Evolutionary conservation across 1,140 invertebrate species (phyloP), one percentile per base, ranked within the genome.

Genomic region (Drosophila triauraria): DNA sequence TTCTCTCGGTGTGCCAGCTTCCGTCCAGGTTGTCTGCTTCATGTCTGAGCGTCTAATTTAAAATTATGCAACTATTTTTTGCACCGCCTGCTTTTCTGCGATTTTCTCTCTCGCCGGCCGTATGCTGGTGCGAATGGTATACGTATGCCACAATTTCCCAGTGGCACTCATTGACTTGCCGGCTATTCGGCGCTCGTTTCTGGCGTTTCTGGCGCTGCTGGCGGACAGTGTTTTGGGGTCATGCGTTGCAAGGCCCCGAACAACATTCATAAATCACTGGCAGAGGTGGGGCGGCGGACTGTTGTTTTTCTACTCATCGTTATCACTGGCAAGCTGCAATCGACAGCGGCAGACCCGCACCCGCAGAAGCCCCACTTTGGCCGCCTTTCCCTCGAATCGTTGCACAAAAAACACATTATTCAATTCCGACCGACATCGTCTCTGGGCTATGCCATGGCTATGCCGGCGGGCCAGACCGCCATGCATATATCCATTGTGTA

Each of bases 41-140:
- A 62, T 88, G 84, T 87, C 84, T 87, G 84, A 84, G 80, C 65
- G 59, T 87, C 80, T 87, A 87, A 87, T 87, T 87, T 87, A 78
- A 87, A 87, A 87, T 87, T 88, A 87, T 90, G 84, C 84, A 87
- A 88, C 77, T 75, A 46, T 50, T 40, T n/a, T 57, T 72, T 62
- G 53, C 58, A 42, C 27, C 50, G 48, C 44, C 27, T 32, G 38
- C 38, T 61, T 46, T 67, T 64, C 30, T 44, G 51, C 35, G 15
- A 62, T 48, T 48, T 59, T 83, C 32, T 25, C 38, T 53, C 40
- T n/a, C 46, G 8, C 75, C 60, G 47, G 56, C 65, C 56, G 30
- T 50, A 44, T 54, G 46, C 61, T 82, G 20, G 32, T 40, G 30
- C 51, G 17, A 53, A 35, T 38, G 2, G 30, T 53, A 23, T 53